Percentiles rank a stretch among this genome's conserved stretches.
Evolutionary conservation across 2,113 vertebrate genomes (phyloP).

Genomic region (Larimichthys polyactis): DNA sequence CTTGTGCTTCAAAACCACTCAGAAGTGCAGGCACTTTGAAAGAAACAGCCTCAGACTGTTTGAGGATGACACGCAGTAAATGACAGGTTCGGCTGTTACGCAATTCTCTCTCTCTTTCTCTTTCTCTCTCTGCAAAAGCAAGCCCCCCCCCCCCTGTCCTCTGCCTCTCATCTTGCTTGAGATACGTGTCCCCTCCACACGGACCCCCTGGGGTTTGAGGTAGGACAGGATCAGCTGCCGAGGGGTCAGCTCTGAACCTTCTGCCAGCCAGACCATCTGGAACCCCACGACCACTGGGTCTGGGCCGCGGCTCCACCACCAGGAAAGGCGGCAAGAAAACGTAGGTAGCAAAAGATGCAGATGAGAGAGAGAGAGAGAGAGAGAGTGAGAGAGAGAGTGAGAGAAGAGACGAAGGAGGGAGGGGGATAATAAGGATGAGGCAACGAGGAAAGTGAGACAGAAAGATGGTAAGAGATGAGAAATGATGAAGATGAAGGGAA

Average conservation of each 20-base stretch:
- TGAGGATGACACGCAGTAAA: conserved; percentile 58
- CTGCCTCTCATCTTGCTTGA: conserved; percentile 54
- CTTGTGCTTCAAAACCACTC: conserved; percentile 65
- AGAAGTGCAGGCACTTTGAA: conserved; percentile 57
- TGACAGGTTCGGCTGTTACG: conserved; percentile 72
- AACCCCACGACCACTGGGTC: conserved; percentile 46
- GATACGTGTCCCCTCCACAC: conserved; percentile 34
- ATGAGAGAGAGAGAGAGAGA: background rate
- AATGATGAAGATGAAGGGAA: conserved; percentile 57
- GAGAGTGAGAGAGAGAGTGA: background rate
- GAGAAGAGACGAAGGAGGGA: background rate
- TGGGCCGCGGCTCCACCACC: conserved; percentile 26
- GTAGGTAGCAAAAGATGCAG: conserved; percentile 45
- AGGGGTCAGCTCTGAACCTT: conserved; percentile 60
- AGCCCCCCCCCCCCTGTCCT: conserved; percentile 55
- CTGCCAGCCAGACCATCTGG: conserved; percentile 73
- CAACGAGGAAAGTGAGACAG: conserved; percentile 38
- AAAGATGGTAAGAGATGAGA: conserved; percentile 49
- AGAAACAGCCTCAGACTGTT: conserved; percentile 61
- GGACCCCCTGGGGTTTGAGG: conserved; percentile 56
- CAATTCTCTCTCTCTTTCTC: conserved; percentile 34
- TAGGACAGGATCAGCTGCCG: conserved; percentile 66
- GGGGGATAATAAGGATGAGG: conserved; percentile 58
- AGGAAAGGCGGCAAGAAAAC: conserved; percentile 20
- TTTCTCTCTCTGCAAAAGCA: background rate